These are phyloP conservation scores for Lathamus discolor DNA, from an alignment of 2,113 vertebrate species.

Conservation along the genomic window DNA sequence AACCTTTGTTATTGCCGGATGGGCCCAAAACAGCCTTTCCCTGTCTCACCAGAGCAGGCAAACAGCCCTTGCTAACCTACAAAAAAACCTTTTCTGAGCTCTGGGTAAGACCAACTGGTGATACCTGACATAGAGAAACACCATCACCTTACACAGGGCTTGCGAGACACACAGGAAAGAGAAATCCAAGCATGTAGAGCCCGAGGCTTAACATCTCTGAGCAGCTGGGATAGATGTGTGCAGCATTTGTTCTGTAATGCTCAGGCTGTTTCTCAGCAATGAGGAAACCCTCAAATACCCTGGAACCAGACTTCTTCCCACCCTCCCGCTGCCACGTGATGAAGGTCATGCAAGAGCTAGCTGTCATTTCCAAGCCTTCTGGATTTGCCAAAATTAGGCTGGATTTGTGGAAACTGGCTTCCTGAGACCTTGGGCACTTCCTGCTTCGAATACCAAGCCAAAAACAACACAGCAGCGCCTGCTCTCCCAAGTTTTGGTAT, in stretches of 20 bases:
- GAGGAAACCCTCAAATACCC: not conserved
- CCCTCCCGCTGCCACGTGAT: not conserved
- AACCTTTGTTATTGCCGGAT: not conserved
- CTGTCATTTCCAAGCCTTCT: not conserved
- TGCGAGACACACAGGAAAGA: fast-evolving
- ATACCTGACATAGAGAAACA: not conserved
- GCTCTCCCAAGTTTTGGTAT: not conserved
- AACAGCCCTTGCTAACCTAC: not conserved
- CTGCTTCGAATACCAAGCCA: not conserved
- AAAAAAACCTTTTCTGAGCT: not conserved
- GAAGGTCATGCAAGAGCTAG: not conserved
- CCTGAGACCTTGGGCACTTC: not conserved
- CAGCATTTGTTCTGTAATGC: not conserved
- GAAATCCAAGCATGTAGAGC: not conserved
- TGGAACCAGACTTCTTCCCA: not conserved
- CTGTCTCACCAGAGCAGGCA: not conserved
- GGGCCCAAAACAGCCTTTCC: not conserved
- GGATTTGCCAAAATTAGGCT: conserved; percentile 46
- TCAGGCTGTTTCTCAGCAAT: not conserved
- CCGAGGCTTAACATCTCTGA: not conserved
- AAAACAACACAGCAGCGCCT: not conserved
- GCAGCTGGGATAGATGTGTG: not conserved
- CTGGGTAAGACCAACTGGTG: not conserved
- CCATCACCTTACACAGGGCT: not conserved
- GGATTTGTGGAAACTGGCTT: conserved; percentile 32